phyloP scores from a whole-genome alignment of 2,888 invertebrate genomes.

The Cheilosia variabilis region DNA sequence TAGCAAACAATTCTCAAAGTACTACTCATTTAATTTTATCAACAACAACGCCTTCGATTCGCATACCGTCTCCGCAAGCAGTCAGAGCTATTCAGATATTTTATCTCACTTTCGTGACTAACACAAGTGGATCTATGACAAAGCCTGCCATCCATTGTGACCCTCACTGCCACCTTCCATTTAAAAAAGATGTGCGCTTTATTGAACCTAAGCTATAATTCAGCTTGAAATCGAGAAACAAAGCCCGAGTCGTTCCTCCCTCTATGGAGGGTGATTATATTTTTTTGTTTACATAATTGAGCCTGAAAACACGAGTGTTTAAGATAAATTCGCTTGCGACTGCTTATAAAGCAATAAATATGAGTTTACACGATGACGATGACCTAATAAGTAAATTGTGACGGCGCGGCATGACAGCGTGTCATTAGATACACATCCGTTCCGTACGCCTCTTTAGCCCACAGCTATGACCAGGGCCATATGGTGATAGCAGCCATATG shows the following conservation, averaged over 20 bases:
- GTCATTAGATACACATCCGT: constrained; percentile 46
- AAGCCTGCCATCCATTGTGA: constrained; percentile 12
- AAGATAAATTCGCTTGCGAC: constrained; percentile 19
- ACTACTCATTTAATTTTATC: constrained; percentile 1
- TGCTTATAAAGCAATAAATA: constrained; percentile 34
- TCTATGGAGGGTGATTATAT: constrained; percentile 6
- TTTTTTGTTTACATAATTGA: constrained; percentile 7
- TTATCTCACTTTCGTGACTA: constrained; percentile 26
- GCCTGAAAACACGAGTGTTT: constrained; percentile 13
- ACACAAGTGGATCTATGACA: constrained; percentile 27
- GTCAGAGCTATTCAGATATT: constrained; percentile 11
- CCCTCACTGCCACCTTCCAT: neutral
- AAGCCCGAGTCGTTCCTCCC: constrained; percentile 5
- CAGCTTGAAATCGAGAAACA: constrained; percentile 17
- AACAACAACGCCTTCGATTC: constrained; percentile 23
- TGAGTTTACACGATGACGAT: constrained; percentile 52
- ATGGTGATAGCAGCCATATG: constrained; percentile 8
- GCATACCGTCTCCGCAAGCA: neutral
- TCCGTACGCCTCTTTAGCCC: constrained; percentile 28
- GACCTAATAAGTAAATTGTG: constrained; percentile 60
- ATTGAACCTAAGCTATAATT: constrained; percentile 21
- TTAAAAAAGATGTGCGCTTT: neutral
- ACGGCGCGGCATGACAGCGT: constrained; percentile 18
- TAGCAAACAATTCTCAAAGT: neutral
- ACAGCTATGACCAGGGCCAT: constrained; percentile 7